These are phyloP conservation scores for Drosophila prosaltans DNA, from an alignment of 1,140 invertebrate species.

Conservation along the genomic window DNA sequence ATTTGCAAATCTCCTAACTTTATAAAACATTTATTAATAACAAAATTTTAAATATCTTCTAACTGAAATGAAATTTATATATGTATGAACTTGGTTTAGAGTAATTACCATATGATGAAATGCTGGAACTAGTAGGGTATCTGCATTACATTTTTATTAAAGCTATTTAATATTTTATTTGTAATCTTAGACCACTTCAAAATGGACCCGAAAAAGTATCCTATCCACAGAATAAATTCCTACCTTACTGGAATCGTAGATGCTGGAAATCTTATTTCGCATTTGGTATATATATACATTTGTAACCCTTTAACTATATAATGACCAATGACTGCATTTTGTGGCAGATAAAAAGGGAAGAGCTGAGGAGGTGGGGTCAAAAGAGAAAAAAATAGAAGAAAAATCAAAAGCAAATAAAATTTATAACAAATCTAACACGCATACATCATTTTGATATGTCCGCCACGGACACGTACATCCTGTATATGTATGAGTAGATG, in stretches of 20 bases:
- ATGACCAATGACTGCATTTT: conserved; percentile 58
- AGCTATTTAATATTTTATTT: no score
- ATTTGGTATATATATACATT: background rate
- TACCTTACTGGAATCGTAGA: background rate
- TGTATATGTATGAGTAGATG: conserved; percentile 30
- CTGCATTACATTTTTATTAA: no score
- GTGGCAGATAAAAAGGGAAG: conserved; percentile 24
- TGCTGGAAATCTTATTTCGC: background rate
- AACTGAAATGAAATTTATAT: no score
- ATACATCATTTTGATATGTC: conserved; percentile 78
- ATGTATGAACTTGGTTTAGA: no score
- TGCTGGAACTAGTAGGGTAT: no score
- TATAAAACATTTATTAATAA: no score
- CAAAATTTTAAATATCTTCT: no score
- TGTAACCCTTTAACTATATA: conserved; percentile 57
- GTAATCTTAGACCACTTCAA: no score
- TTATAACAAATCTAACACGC: conserved; percentile 79
- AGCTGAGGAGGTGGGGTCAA: conserved; percentile 1
- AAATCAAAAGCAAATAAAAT: conserved; percentile 65
- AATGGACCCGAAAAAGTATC: no score
- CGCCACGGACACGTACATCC: conserved; percentile 64
- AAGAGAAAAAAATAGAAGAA: conserved; percentile 23
- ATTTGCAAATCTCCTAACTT: no score
- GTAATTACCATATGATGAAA: no score
- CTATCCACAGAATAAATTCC: background rate